These are phyloP conservation scores for Epirrhoe tristata DNA, from an alignment of 2,888 invertebrate genomes.

Conservation along the genomic window DNA sequence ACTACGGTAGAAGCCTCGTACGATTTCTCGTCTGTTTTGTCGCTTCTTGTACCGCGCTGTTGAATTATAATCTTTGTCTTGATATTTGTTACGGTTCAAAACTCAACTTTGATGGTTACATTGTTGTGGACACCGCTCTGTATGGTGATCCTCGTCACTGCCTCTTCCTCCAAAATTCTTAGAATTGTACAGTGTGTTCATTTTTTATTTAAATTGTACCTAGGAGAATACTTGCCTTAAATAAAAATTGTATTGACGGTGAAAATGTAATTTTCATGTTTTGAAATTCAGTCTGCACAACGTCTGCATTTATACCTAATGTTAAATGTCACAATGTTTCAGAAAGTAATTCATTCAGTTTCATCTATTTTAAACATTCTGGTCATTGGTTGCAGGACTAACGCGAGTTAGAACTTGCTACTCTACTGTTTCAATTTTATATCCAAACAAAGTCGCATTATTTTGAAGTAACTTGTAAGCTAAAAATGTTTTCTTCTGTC, in stretches of 20 bases:
- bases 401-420: slow-evolving; percentile 15
- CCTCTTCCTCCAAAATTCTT: slow-evolving; percentile 66
- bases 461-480: neutral
- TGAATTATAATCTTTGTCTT: slow-evolving; percentile 63
- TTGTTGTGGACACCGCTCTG: slow-evolving; percentile 57
- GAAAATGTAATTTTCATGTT: slow-evolving; percentile 62
- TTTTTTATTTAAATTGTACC: slow-evolving; percentile 60
- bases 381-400: slow-evolving; percentile 13
- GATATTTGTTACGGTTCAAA: slow-evolving; percentile 68
- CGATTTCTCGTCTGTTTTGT: slow-evolving; percentile 73
- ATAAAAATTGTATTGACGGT: slow-evolving; percentile 46
- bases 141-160: slow-evolving; percentile 69
- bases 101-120: slow-evolving; percentile 59
- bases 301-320: slow-evolving; percentile 65
- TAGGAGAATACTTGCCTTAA: slow-evolving; percentile 67
- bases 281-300: slow-evolving; percentile 64
- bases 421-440: neutral
- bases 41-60: slow-evolving; percentile 76
- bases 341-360: slow-evolving; percentile 33
- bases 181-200: slow-evolving; percentile 68
- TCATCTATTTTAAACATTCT: slow-evolving; percentile 25
- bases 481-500: neutral
- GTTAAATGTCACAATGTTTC: slow-evolving; percentile 54
- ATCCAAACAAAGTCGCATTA: neutral
- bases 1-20: slow-evolving; percentile 80